Conservation (phyloP, 2,797 vertebrate species). For the Etheostoma perlongum region DNA sequence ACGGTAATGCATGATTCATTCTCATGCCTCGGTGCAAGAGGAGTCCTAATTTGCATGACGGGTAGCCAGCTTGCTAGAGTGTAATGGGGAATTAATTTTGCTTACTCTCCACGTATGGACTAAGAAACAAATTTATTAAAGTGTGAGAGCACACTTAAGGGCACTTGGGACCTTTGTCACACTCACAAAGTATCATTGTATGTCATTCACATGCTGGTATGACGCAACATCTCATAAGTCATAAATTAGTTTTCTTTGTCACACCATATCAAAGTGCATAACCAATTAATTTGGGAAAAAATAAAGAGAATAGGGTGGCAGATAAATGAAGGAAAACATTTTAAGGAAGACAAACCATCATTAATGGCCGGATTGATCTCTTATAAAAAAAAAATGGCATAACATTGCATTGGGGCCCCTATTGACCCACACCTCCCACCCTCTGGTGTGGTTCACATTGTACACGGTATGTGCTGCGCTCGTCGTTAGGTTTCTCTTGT, state of each 20-base stretch:
- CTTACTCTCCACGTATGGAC: slow-evolving; percentile 48
- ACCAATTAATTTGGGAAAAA: neutral
- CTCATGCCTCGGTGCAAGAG: slow-evolving; percentile 12
- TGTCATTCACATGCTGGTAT: slow-evolving; percentile 6
- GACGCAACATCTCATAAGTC: neutral
- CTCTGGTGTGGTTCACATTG: too few species aligned
- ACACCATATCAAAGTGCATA: neutral
- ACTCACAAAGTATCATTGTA: neutral
- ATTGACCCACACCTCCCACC: neutral
- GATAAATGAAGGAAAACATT: neutral
- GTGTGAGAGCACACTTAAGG: slow-evolving; percentile 2
- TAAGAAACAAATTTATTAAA: slow-evolving; percentile 56
- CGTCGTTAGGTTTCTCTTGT: too few species aligned
- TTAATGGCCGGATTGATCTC: too few species aligned
- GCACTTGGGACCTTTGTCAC: slow-evolving; percentile 30
- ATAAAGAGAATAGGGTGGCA: neutral
- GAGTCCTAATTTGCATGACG: slow-evolving; percentile 57
- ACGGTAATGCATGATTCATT: slow-evolving; percentile 24
- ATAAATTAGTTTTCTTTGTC: neutral
- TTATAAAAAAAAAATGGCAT: neutral
- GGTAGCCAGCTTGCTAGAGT: slow-evolving; percentile 44
- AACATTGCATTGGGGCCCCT: neutral
- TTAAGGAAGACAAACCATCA: neutral
- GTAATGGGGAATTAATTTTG: slow-evolving; percentile 65
- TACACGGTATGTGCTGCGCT: too few species aligned